Evolutionary conservation across 2,113 vertebrate genomes (phyloP), one percentile per base, ranked within the genome.

Genomic region (Oophaga pumilio): DNA sequence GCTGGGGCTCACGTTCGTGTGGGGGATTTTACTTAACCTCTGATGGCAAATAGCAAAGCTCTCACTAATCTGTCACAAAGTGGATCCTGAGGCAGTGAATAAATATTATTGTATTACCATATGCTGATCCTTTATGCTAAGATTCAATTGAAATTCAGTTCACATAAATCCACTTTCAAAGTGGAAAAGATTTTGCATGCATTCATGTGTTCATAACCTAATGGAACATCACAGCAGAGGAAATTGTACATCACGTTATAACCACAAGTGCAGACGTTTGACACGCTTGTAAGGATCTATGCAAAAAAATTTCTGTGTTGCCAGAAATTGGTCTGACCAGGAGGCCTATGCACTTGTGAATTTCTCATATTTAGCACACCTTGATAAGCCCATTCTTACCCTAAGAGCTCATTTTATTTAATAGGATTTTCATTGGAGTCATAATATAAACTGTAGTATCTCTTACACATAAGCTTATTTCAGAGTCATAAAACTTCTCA

Each of bases 161-260:
- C 84, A 85, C 84, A 85, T 85, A 76, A 85, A 85, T 85, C 56
- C 84, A 62, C 56, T 85, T 76, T 76, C 53, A 76, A 85, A 85
- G 71, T 76, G 56, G 84, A 74, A 74, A 74, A 76, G 56, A 76
- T 85, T 85, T 76, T 60, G 84, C 71, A 76, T 85, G 84, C 71
- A 76, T 85, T 76, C 56, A 76, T 76, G 84, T 85, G 71, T 85
- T 52, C 71, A 59, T 85, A 85, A 85, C 84, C 57, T 85, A 85
- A 76, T 85, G 84, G 56, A 76, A 85, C 84, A 85, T 85, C 84
- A 85, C 71, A 85, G 84, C 84, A 62, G 84, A 76, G 84, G 71
- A 85, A 85, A 85, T 76, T 76, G 84, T 85, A 76, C 84, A 76
- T 85, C 71, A 76, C 71, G 24, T 85, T 85, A 76, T 85, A 69